Conservation (phyloP, 2,888 invertebrate species). For the Strigamia crassipes region DNA sequence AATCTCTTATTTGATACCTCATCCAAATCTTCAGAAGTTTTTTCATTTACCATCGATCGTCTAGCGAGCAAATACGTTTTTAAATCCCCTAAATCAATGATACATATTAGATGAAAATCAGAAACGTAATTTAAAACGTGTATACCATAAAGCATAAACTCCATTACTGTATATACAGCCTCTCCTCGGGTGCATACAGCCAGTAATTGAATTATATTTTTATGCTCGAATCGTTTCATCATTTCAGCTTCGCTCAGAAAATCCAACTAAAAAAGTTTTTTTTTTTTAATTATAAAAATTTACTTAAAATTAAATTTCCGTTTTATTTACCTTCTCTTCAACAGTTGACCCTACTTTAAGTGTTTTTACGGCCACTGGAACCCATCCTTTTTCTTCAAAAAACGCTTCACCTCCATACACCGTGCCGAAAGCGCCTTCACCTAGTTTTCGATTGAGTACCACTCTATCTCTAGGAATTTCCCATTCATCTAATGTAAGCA, state of each 20-base stretch:
- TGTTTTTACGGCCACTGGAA: slow-evolving; percentile 86
- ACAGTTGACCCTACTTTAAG: slow-evolving; percentile 79
- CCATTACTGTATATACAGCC: slow-evolving; percentile 90
- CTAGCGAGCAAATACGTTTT: slow-evolving; percentile 85
- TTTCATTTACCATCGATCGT: slow-evolving; percentile 74
- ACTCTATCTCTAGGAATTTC: slow-evolving; percentile 82
- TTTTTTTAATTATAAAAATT: not conserved
- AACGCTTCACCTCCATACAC: slow-evolving; percentile 89
- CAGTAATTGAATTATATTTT: slow-evolving; percentile 81
- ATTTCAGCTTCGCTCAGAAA: slow-evolving; percentile 91
- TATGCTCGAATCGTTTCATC: slow-evolving; percentile 90
- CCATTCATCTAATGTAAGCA: slow-evolving; percentile 76
- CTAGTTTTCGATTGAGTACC: slow-evolving; percentile 81
- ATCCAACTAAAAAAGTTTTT: slow-evolving; percentile 65
- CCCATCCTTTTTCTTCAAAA: slow-evolving; percentile 73
- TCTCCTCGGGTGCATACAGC: slow-evolving; percentile 86
- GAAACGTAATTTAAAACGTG: not conserved
- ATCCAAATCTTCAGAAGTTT: slow-evolving; percentile 70
- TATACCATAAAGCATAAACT: slow-evolving; percentile 84
- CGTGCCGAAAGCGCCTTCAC: slow-evolving; percentile 89
- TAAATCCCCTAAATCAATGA: slow-evolving; percentile 69
- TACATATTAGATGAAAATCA: no score
- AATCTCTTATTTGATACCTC: slow-evolving; percentile 79
- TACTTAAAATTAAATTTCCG: not conserved
- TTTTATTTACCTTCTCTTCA: slow-evolving; percentile 70